Conservation (phyloP, 2,113 vertebrate species). For the Tragelaphus strepsiceros region DNA sequence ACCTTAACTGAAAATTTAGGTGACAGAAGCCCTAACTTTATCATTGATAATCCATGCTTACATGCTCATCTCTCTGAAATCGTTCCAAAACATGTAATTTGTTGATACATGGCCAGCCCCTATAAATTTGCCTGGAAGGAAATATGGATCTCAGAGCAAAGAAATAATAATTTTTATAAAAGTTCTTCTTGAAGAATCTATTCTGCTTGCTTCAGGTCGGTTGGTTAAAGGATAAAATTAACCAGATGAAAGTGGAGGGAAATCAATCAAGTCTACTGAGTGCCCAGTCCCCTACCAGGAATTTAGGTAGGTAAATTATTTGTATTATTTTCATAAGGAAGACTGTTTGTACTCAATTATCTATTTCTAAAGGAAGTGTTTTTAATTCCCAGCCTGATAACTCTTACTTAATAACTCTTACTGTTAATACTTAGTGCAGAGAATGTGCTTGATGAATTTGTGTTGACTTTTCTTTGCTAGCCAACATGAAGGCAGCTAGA, state of each 20-base stretch:
- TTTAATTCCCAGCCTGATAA: background rate
- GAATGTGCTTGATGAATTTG: slow-evolving; percentile 43
- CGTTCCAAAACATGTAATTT: slow-evolving; percentile 3
- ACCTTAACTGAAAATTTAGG: background rate
- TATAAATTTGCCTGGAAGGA: background rate
- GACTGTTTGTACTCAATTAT: background rate
- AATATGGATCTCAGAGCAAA: background rate
- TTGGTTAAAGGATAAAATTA: slow-evolving; percentile 1
- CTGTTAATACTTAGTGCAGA: background rate
- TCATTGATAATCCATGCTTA: background rate
- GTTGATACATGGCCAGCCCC: background rate
- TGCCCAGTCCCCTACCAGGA: background rate
- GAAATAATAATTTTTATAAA: background rate
- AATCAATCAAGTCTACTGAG: background rate
- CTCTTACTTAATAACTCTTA: background rate
- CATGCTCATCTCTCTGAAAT: background rate
- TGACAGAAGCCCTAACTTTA: background rate
- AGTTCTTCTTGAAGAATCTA: background rate
- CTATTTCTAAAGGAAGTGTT: slow-evolving; percentile 20
- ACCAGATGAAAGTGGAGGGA: background rate
- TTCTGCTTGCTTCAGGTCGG: background rate
- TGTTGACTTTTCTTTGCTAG: slow-evolving; percentile 58
- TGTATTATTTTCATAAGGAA: slow-evolving; percentile 38
- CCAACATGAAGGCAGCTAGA: slow-evolving; percentile 27
- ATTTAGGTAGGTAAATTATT: background rate